Evolutionary conservation across 2,113 vertebrate species (phyloP).

Genomic region (Cebus imitator): DNA sequence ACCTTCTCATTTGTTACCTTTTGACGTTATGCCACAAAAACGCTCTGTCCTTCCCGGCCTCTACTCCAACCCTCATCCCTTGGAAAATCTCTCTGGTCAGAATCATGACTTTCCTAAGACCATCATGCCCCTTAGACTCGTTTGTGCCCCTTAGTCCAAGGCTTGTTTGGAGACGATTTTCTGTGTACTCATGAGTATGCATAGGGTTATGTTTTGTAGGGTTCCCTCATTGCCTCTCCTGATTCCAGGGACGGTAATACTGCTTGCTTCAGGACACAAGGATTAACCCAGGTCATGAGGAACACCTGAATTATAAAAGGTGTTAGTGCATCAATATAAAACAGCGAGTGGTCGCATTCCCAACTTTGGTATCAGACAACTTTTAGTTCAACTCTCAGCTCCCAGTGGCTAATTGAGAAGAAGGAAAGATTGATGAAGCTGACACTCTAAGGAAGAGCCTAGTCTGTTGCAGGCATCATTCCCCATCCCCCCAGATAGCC

Average conservation of each 20-base stretch:
- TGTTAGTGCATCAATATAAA: background rate
- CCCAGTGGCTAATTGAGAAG: background rate
- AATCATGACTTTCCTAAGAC: background rate
- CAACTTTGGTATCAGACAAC: background rate
- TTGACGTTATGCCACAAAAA: background rate
- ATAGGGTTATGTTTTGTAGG: no score
- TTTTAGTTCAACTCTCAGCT: background rate
- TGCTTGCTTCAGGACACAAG: background rate
- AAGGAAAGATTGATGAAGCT: background rate
- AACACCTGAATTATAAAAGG: background rate
- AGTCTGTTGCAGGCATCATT: background rate
- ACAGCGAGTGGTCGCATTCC: background rate
- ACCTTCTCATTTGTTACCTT: background rate
- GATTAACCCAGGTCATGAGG: background rate
- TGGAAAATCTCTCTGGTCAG: background rate
- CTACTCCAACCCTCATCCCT: background rate
- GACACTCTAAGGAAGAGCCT: background rate
- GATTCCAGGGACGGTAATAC: no score
- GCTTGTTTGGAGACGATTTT: no score
- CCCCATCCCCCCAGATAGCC: background rate
- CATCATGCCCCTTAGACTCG: background rate
- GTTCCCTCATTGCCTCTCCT: background rate
- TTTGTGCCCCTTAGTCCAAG: no score
- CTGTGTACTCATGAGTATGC: no score
- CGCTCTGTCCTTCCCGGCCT: background rate